Conservation (phyloP, 2,797 vertebrate species). For the Calcarius lapponicus region DNA sequence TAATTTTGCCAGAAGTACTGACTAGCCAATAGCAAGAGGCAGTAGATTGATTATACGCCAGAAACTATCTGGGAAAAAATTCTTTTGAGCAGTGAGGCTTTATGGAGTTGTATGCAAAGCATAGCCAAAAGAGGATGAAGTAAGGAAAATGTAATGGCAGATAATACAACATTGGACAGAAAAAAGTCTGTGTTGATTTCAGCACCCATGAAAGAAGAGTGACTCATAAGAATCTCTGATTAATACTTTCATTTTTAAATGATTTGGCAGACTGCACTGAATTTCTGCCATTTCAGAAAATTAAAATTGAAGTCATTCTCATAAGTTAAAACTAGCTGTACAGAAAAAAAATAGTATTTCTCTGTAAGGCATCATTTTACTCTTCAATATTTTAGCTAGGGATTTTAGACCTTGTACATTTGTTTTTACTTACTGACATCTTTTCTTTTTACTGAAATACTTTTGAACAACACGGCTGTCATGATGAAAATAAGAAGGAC, state of each 20-base stretch:
- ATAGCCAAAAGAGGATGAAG: not conserved
- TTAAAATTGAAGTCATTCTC: not conserved
- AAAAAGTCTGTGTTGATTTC: not conserved
- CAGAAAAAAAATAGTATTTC: not conserved
- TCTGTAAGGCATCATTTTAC: not conserved
- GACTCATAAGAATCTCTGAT: not conserved
- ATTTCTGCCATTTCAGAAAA: not conserved
- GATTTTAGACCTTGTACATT: not conserved
- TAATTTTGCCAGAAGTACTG: not conserved
- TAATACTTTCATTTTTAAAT: conserved; percentile 14
- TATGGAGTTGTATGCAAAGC: not conserved
- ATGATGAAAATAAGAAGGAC: not conserved
- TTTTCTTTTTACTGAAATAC: not conserved
- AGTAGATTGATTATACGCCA: not conserved
- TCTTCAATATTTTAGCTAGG: not conserved
- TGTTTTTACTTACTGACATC: not conserved
- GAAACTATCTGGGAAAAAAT: not conserved
- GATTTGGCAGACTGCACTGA: not conserved
- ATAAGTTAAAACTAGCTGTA: not conserved
- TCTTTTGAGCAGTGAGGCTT: not conserved
- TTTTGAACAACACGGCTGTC: not conserved
- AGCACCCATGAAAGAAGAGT: not conserved
- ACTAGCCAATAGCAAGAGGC: not conserved
- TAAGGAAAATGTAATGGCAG: not conserved
- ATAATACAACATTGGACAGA: not conserved